Percentiles rank a stretch among this genome's conserved stretches.
These are phyloP conservation scores for Trissonchulus latispiculum DNA, from an alignment of 2,888 invertebrate species.

Conservation along the genomic window DNA sequence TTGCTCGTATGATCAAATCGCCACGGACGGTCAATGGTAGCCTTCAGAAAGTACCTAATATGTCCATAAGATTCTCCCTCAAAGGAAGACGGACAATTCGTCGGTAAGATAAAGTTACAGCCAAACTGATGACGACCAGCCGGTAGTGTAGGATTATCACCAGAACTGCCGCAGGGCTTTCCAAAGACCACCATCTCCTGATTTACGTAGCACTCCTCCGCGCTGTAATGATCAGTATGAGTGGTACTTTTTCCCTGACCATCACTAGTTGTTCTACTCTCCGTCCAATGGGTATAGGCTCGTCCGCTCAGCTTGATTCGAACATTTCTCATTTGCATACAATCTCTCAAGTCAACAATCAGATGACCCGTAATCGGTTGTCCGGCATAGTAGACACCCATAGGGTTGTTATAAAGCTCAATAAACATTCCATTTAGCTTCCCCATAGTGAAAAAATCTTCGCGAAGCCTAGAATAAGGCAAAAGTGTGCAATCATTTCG, in stretches of 20 bases:
- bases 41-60: neutral
- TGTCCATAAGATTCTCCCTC: neutral
- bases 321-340: neutral
- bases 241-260: too few relatives aligned
- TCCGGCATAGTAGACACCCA: neutral
- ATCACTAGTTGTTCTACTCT: too few relatives aligned
- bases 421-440: neutral
- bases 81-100: neutral
- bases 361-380: neutral
- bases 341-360: neutral
- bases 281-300: neutral
- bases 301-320: neutral
- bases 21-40: neutral
- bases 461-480: too few relatives aligned
- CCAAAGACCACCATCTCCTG: neutral
- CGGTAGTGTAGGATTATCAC: neutral
- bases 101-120: neutral
- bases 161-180: neutral
- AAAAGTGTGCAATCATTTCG: too few relatives aligned
- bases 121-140: neutral
- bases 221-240: too few relatives aligned
- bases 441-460: neutral
- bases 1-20: neutral
- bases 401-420: neutral
- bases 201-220: neutral